Base-by-base conservation (phyloP, 2,113 vertebrate genomes). In the Oreochromis niloticus region DNA sequence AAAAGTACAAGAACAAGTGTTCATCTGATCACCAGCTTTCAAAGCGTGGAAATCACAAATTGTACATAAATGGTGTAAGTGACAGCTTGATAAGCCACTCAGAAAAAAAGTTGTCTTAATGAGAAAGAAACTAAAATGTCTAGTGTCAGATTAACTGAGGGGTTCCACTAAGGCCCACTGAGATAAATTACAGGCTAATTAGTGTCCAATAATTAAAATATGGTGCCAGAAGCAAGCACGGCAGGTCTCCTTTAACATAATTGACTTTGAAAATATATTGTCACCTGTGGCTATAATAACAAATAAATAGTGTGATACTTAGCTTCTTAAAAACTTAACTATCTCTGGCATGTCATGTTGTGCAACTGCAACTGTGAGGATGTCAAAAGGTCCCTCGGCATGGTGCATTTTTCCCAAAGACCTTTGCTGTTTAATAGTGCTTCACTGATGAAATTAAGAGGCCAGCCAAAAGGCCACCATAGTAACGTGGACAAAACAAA, bases 371-470 rank as follows among this genome's bases (percentile, higher is more conserved):
- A 84, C 90, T 90, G 86, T 86, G 87, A 89, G 86, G 50, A 91
- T 83, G 88, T 88, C 89, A 92, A 86, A 87, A 86, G 92, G 83
- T 90, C 88, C 19, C 83, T 50, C 61, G 34, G 91, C 89, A 79
- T 16, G 86, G 56, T 89, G 22, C 63, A 57, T 75, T 88, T 88
- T 84, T 80, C 88, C 83, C 36, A 73, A 87, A 80, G 87, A 82
- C 87, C 86, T 85, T 93, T 90, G 61, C 63, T 88, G 91, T 81
- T 91, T 93, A 96, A 93, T 95, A 92, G 85, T 82, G 91, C 90
- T 94, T 95, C 91, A 95, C 93, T 95, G 94, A 96, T 95, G 82
- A 94, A 93, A 95, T 96, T 94, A 95, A 89, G 87, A 90, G 89
- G 80, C 71, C 24, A 87, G 79, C 87, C 89, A 93, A 96, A 94